Conservation (phyloP, 1,140 invertebrate genomes). For the Brachionus paranguensis region DNA sequence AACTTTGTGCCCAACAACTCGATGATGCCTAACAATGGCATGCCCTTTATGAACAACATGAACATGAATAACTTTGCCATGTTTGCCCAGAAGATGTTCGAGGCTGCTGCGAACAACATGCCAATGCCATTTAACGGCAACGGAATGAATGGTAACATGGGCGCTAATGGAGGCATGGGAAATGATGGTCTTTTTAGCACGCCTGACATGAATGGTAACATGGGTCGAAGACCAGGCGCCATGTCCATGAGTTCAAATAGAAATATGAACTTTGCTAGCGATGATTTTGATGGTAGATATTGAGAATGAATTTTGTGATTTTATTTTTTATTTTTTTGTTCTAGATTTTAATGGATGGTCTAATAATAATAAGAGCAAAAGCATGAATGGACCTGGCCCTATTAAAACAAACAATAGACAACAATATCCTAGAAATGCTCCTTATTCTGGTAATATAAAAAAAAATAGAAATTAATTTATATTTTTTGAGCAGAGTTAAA, state of each 20-base stretch:
- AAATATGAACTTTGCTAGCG: neutral
- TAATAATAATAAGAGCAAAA: neutral
- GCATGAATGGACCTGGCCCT: neutral
- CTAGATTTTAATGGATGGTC: conserved; percentile 24
- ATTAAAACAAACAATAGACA: neutral
- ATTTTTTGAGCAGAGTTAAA: too few relatives aligned
- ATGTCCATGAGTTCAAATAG: neutral
- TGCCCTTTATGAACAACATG: conserved; percentile 3
- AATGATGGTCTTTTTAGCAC: neutral
- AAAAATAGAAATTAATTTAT: too few relatives aligned
- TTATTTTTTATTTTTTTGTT: neutral
- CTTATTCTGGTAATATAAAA: neutral
- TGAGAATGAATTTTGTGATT: neutral
- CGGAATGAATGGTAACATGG: neutral
- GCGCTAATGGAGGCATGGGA: neutral
- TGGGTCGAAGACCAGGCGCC: neutral
- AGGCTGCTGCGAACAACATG: conserved; percentile 22
- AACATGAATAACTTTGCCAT: conserved; percentile 34
- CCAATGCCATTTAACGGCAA: neutral
- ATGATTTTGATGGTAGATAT: conserved; percentile 3
- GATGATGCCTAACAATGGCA: neutral
- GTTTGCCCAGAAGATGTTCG: conserved; percentile 39
- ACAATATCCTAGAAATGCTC: neutral
- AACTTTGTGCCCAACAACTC: neutral
- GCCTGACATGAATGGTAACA: neutral